phyloP scores from a whole-genome alignment of 2,888 invertebrate species.

The Graphium colonna region DNA sequence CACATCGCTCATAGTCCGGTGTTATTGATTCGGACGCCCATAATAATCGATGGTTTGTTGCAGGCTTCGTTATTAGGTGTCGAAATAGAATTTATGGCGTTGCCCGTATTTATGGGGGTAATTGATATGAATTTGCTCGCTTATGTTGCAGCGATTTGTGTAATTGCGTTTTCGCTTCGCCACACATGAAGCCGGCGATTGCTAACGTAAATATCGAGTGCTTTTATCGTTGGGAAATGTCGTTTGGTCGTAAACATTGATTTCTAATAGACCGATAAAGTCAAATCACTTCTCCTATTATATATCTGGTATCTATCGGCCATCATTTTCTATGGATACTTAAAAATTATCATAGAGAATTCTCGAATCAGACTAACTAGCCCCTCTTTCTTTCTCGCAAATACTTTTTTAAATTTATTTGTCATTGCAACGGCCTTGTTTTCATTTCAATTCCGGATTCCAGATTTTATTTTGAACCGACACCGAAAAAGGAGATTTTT shows the following conservation, averaged over 20 bases:
- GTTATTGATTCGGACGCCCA: slow-evolving; percentile 6
- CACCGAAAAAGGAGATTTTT: too few species aligned
- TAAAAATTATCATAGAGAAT: too few species aligned
- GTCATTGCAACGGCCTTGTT: too few species aligned
- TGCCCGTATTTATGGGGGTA: slow-evolving; percentile 4
- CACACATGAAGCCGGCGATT: slow-evolving; percentile 9
- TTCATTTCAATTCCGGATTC: too few species aligned
- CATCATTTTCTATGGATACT: too few species aligned
- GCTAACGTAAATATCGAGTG: slow-evolving; percentile 6
- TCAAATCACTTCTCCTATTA: too few species aligned
- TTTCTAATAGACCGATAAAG: neutral
- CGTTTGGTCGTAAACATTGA: slow-evolving; percentile 7
- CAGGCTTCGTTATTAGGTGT: slow-evolving; percentile 6
- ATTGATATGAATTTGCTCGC: slow-evolving; percentile 13
- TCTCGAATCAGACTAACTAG: too few species aligned
- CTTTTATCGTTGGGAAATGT: slow-evolving; percentile 14
- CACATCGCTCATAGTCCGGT: neutral
- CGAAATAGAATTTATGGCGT: slow-evolving; percentile 5
- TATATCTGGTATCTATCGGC: too few species aligned
- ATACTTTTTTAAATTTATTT: too few species aligned
- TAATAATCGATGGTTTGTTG: slow-evolving; percentile 1
- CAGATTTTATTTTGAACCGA: too few species aligned
- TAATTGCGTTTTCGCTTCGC: slow-evolving; percentile 17
- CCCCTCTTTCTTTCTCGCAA: too few species aligned
- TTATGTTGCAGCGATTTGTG: slow-evolving; percentile 11